These are phyloP conservation scores for Diloba caeruleocephala DNA, from an alignment of 2,888 invertebrate genomes.

Conservation along the genomic window DNA sequence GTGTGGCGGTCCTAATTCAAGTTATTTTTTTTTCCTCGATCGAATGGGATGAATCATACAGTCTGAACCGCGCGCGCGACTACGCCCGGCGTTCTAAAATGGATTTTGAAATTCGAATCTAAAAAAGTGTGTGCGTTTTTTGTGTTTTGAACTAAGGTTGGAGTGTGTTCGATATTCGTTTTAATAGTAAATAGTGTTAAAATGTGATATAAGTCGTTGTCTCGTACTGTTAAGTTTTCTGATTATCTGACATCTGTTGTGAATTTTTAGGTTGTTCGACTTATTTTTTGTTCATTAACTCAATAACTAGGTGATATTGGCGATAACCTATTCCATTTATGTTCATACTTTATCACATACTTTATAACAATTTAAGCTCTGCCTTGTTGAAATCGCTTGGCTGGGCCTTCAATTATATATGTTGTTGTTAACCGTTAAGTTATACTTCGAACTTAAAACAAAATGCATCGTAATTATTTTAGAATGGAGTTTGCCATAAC, in stretches of 20 bases:
- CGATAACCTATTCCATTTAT: slow-evolving; percentile 9
- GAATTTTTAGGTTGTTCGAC: not conserved
- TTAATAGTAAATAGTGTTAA: not conserved
- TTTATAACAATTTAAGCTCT: slow-evolving; percentile 24
- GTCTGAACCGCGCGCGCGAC: slow-evolving; percentile 72
- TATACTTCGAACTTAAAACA: slow-evolving; percentile 7
- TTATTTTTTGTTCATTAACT: slow-evolving; percentile 3
- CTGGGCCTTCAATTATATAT: slow-evolving; percentile 23
- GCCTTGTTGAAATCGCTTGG: slow-evolving; percentile 26
- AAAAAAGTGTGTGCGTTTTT: slow-evolving; percentile 22
- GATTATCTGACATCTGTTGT: slow-evolving; percentile 2
- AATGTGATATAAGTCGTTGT: slow-evolving; percentile 5
- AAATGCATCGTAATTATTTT: not conserved
- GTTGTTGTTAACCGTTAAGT: slow-evolving; percentile 9
- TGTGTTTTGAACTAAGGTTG: slow-evolving; percentile 8
- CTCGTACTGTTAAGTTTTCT: slow-evolving; percentile 38
- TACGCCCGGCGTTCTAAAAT: slow-evolving; percentile 50
- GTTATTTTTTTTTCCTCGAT: slow-evolving; percentile 67
- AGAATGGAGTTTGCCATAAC: not conserved
- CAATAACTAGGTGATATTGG: slow-evolving; percentile 1
- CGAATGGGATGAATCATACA: slow-evolving; percentile 82
- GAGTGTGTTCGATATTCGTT: slow-evolving; percentile 1
- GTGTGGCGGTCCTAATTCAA: slow-evolving; percentile 56
- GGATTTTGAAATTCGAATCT: slow-evolving; percentile 28
- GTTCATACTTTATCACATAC: slow-evolving; percentile 18